phyloP scores from a whole-genome alignment of 1,140 invertebrate genomes.

The Ladona fulva region DNA sequence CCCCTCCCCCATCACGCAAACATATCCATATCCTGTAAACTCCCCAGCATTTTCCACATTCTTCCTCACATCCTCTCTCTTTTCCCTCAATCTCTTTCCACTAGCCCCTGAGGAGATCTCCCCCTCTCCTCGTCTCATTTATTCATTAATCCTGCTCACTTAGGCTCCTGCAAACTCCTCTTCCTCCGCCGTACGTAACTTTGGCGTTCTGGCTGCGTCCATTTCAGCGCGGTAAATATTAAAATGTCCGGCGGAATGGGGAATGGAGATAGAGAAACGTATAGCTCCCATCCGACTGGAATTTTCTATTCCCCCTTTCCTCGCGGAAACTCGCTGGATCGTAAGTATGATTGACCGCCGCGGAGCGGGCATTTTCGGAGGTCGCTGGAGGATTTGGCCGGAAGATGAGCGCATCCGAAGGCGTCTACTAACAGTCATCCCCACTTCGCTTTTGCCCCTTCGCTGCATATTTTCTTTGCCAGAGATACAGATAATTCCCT shows the following conservation, averaged over 20 bases:
- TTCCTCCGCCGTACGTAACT: not conserved
- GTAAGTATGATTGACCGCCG: not conserved
- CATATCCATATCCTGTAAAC: too few relatives aligned
- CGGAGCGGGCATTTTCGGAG: not conserved
- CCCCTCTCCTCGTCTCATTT: not conserved
- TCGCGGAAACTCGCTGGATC: not conserved
- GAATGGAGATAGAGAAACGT: not conserved
- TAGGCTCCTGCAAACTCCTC: not conserved
- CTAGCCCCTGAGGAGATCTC: not conserved
- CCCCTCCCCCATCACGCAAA: too few relatives aligned
- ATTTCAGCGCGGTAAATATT: conserved; percentile 5
- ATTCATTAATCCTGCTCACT: conserved; percentile 6
- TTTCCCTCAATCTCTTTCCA: not conserved
- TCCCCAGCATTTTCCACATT: not conserved
- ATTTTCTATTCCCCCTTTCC: not conserved
- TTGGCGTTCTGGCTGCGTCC: not conserved
- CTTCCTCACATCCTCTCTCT: not conserved
- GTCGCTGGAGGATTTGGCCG: not conserved
- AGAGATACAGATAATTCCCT: too few relatives aligned
- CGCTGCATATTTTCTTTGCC: too few relatives aligned
- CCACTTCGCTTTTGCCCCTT: too few relatives aligned
- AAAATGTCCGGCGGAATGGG: not conserved
- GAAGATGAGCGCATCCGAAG: not conserved
- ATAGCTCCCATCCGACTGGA: not conserved
- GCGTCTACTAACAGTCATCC: too few relatives aligned